Base-by-base conservation (phyloP, 2,113 vertebrate species). In the Larimichthys polyactis region DNA sequence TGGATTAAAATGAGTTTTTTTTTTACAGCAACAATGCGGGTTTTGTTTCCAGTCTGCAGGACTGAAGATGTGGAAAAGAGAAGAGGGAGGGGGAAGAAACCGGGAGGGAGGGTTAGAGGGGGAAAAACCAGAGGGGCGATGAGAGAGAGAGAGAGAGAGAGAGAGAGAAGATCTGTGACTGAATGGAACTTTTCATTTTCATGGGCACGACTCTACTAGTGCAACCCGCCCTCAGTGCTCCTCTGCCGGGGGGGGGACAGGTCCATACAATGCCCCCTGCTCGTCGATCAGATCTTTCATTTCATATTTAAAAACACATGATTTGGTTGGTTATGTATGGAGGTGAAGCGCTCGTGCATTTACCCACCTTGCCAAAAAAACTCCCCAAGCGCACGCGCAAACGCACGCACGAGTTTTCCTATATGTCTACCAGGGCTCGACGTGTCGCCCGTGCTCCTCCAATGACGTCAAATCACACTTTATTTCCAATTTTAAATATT, bases 121-220 rank as follows among this genome's bases (percentile, higher is more conserved):
- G 62, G 48, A 27, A 32, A 6, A 54, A 0, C 4, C 43, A 20
- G 24, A 48, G 82, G 52, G 55, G 20, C n/a, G 52, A 51, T 27
- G 36, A 40, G 36, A 40, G 72, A 49, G 72, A 49, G 54, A 62
- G 66, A 76, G 72, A 49, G 54, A 62, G 36, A 36, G 36, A 36
- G 36, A 36, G 72, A 49, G 54, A 62, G 66, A 76, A 60, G 52
- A 70, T 59, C 62, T 68, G 81, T 84, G 88, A 88, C 76, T 90
- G 71, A 88, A 85, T 87, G 83, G 87, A 87, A 89, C 78, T 87
- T 89, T 90, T 89, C 70, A 81, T 87, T 89, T 90, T 89, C 70
- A 81, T n/a, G 48, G 80, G 62, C 79, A 64, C 60, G 69, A 62
- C 52, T 74, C 49, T 48, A 60, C 29, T n/a, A 44, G 24, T 6